phyloP scores from a whole-genome alignment of 2,113 vertebrate genomes.

The Muntiacus muntjak region DNA sequence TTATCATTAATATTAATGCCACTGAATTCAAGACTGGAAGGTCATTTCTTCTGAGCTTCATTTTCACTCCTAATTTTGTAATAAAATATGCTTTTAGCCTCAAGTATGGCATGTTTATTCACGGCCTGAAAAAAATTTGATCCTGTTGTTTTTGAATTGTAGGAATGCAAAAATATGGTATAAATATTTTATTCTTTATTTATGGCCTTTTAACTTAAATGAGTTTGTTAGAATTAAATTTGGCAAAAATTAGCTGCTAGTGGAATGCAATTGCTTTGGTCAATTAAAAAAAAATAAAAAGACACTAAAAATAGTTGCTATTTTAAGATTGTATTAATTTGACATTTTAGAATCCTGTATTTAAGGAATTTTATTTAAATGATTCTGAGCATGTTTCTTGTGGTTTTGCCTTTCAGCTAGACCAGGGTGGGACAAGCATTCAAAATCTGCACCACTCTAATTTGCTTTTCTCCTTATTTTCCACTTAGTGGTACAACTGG shows the following conservation, averaged over 20 bases:
- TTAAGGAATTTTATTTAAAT: slow-evolving; percentile 39
- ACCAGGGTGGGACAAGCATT: background rate
- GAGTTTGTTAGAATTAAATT: slow-evolving; percentile 43
- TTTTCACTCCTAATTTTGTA: slow-evolving; percentile 53
- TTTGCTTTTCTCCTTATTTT: slow-evolving; percentile 27
- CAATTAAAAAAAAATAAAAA: slow-evolving; percentile 42
- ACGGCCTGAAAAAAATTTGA: slow-evolving; percentile 44
- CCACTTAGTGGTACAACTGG: background rate
- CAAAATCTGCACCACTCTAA: background rate
- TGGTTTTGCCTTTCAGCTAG: background rate
- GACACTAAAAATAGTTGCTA: slow-evolving; percentile 32
- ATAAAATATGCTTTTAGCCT: slow-evolving; percentile 46
- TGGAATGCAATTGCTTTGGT: background rate
- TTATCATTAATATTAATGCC: slow-evolving; percentile 55
- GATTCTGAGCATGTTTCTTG: background rate
- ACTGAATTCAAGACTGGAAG: slow-evolving; percentile 29
- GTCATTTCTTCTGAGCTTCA: background rate
- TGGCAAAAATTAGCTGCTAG: slow-evolving; percentile 39
- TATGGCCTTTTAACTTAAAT: slow-evolving; percentile 32
- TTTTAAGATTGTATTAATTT: background rate
- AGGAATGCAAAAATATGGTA: slow-evolving; percentile 14
- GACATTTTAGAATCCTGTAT: slow-evolving; percentile 17
- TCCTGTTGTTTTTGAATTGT: slow-evolving; percentile 42
- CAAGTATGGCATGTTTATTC: slow-evolving; percentile 39
- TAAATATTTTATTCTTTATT: slow-evolving; percentile 9